Evolutionary conservation across 2,797 vertebrate species (phyloP).

Genomic region (Clamator glandarius): DNA sequence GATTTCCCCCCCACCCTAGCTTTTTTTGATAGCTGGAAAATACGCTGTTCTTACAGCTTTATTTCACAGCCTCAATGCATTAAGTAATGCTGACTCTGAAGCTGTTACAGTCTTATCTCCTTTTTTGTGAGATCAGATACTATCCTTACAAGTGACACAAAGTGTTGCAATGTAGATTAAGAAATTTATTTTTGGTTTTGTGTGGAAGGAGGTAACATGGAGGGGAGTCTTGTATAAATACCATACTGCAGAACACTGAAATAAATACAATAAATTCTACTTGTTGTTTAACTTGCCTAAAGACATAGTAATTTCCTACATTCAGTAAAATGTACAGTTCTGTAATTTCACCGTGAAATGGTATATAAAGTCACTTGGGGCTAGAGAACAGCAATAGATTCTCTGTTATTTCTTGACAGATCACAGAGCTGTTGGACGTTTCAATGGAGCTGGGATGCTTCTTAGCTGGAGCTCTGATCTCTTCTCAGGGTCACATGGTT

Average conservation of each 20-base stretch:
- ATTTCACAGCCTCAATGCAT: neutral
- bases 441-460: conserved; percentile 99
- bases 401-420: conserved; percentile 74
- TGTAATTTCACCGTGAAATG: neutral
- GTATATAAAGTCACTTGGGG: neutral
- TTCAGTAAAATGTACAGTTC: neutral
- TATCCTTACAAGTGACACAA: neutral
- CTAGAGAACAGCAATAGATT: neutral
- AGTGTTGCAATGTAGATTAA: neutral
- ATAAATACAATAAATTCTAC: neutral
- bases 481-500: conserved; percentile 94
- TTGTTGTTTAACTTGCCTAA: neutral
- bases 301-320: neutral
- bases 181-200: neutral
- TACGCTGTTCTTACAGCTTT: neutral
- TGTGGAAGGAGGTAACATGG: neutral
- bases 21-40: neutral
- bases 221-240: neutral
- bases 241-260: neutral
- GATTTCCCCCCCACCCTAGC: neutral
- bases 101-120: neutral
- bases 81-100: neutral
- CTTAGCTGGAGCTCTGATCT: conserved; percentile 92
- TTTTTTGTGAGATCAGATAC: neutral
- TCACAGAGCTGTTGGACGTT: conserved; percentile 91